Conservation (phyloP, 2,113 vertebrate genomes). For the Sylvietta virens region DNA sequence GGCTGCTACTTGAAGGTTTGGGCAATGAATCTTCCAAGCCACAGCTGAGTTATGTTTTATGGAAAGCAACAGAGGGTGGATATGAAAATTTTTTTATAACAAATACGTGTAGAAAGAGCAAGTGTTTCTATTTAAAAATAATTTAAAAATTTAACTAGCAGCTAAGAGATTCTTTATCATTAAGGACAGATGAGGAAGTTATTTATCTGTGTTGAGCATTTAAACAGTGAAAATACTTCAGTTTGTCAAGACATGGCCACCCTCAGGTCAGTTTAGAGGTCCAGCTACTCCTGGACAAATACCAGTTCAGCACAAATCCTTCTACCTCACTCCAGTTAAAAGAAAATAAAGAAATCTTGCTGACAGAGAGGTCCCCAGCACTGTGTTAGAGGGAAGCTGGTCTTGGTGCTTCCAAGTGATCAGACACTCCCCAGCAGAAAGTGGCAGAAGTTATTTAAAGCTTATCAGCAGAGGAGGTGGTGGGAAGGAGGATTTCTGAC, state of each 20-base stretch:
- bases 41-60: too few species aligned
- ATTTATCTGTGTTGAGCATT: neutral
- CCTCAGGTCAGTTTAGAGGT: neutral
- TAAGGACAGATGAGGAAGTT: neutral
- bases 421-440: neutral
- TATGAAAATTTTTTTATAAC: neutral
- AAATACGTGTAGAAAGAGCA: neutral
- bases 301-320: neutral
- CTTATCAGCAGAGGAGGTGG: neutral
- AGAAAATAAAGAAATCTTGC: neutral
- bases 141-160: neutral
- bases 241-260: neutral
- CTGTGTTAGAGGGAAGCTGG: neutral
- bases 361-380: neutral
- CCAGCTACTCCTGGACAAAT: neutral
- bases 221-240: neutral
- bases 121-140: neutral
- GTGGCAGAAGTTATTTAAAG: neutral
- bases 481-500: neutral
- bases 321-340: neutral
- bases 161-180: neutral
- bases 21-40: neutral
- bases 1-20: neutral
- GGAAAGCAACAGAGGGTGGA: neutral
- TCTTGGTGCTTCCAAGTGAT: neutral